Evolutionary conservation across 2,888 invertebrate species (phyloP).

Genomic region (Lymantria dispar): DNA sequence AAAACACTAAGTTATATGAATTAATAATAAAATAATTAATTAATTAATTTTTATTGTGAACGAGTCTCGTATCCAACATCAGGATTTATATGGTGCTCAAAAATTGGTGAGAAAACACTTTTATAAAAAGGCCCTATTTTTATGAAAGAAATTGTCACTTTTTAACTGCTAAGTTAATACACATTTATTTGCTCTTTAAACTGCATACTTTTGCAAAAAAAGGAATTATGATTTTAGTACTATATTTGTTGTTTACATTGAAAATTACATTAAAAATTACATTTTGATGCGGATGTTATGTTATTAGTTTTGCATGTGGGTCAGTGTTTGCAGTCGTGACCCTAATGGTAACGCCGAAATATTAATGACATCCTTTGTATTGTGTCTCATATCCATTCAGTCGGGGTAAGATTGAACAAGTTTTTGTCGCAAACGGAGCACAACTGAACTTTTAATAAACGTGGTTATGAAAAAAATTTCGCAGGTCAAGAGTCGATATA

Average conservation of each 20-base stretch:
- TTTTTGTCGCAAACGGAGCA: conserved; percentile 10
- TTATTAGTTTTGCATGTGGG: conserved; percentile 12
- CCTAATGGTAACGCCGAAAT: conserved; percentile 5
- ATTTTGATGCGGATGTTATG: conserved; percentile 1
- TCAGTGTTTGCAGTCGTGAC: conserved; percentile 12
- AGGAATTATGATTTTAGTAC: conserved; percentile 1
- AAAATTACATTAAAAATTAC: conserved; percentile 1
- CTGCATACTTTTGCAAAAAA: background rate
- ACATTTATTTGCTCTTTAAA: background rate
- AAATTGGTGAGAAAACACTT: no score
- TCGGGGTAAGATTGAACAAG: background rate
- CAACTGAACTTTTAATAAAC: conserved; percentile 28
- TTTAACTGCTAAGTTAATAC: no score
- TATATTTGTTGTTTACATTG: background rate
- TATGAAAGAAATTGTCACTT: no score
- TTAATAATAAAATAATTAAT: no score
- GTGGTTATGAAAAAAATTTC: conserved; percentile 19
- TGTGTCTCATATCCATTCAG: conserved; percentile 26
- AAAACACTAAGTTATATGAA: no score
- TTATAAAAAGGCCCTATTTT: no score
- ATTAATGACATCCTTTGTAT: conserved; percentile 33
- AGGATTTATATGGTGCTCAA: no score
- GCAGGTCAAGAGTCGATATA: conserved; percentile 15
- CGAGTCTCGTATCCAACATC: no score
- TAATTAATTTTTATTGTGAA: no score